These are phyloP conservation scores for Ariopsis seemanni DNA, from an alignment of 2,113 vertebrate species.

Conservation along the genomic window DNA sequence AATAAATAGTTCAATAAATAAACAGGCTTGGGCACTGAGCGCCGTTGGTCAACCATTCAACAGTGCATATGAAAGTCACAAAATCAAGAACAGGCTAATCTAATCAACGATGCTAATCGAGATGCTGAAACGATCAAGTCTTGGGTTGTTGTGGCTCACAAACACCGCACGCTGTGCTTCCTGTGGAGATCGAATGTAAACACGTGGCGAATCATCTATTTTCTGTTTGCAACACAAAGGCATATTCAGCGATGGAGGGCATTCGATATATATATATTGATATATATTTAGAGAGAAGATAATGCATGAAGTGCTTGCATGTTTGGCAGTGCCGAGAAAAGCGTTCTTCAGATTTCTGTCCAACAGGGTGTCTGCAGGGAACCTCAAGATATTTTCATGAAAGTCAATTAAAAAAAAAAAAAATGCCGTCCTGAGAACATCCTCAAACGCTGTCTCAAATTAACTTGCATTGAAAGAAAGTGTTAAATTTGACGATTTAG, in stretches of 20 bases:
- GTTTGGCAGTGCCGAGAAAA: background rate
- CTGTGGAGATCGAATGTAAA: conserved; percentile 18
- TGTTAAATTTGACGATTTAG: background rate
- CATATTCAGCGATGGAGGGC: conserved; percentile 45
- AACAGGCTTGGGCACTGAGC: conserved; percentile 8
- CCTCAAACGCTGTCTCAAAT: background rate
- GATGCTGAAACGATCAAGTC: background rate
- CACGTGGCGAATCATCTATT: conserved; percentile 27
- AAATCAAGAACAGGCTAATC: conserved; percentile 32
- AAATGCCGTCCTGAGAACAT: no score
- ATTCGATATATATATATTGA: conserved; percentile 22
- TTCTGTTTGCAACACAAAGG: conserved; percentile 45
- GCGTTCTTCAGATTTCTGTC: background rate
- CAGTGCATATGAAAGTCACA: conserved; percentile 31
- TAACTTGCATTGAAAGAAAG: background rate
- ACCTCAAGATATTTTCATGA: background rate
- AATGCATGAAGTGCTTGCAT: conserved; percentile 8
- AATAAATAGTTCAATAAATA: conserved; percentile 16
- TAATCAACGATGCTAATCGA: background rate
- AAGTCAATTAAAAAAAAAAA: background rate
- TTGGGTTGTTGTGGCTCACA: background rate
- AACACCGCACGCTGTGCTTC: conserved; percentile 27
- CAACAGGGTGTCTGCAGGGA: conserved; percentile 8
- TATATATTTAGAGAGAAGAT: conserved; percentile 30
- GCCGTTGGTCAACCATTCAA: conserved; percentile 26